Conservation (phyloP, 2,888 invertebrate species). For the Cephus pulcher region DNA sequence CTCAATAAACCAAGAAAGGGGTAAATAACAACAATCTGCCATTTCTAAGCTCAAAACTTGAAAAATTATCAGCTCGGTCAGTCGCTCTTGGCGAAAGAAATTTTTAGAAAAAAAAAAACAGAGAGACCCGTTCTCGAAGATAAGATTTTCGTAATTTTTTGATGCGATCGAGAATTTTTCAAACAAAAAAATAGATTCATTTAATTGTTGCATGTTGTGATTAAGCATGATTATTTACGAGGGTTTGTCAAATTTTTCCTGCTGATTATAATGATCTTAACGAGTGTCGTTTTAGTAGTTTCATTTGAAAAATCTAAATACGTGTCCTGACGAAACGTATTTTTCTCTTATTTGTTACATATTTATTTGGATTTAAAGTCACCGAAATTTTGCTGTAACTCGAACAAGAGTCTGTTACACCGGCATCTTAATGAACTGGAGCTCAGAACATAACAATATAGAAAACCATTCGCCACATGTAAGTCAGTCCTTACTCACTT, state of each 20-base stretch:
- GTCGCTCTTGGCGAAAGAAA: not conserved
- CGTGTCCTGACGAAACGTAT: slow-evolving; percentile 45
- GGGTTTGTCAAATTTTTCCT: not conserved
- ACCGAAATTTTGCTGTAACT: slow-evolving; percentile 67
- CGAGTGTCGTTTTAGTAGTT: slow-evolving; percentile 19
- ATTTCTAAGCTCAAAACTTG: not conserved
- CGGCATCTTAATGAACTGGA: slow-evolving; percentile 67
- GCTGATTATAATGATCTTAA: slow-evolving; percentile 13
- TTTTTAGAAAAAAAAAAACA: not conserved
- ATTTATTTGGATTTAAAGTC: slow-evolving; percentile 66
- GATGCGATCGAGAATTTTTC: not conserved
- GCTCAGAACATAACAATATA: slow-evolving; percentile 65
- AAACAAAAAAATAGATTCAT: not conserved
- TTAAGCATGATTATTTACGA: slow-evolving; percentile 39
- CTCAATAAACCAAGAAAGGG: not conserved
- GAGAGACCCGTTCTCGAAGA: not conserved
- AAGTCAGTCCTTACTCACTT: slow-evolving; percentile 58
- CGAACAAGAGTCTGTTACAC: slow-evolving; percentile 66
- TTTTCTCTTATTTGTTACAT: slow-evolving; percentile 66
- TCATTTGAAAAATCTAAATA: slow-evolving; percentile 11
- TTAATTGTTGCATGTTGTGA: slow-evolving; percentile 48
- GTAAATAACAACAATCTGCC: not conserved
- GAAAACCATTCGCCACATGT: slow-evolving; percentile 64
- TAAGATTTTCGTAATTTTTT: not conserved
- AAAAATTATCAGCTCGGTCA: not conserved